Conservation (phyloP, 2,888 invertebrate genomes). For the Machimus atricapillus region DNA sequence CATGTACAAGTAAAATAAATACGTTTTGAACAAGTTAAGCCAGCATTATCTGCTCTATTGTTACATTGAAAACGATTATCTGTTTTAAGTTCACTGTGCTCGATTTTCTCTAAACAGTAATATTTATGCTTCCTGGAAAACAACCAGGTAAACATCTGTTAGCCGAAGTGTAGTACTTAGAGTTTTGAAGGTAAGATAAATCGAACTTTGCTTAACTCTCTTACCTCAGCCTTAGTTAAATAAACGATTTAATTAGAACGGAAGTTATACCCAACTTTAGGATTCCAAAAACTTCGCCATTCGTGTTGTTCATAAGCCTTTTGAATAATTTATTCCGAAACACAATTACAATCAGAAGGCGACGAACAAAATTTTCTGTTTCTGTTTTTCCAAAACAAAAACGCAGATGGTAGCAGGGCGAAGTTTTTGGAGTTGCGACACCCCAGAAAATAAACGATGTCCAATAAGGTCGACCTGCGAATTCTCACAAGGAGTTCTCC, state of each 20-base stretch:
- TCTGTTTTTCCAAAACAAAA: neutral
- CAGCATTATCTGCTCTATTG: neutral
- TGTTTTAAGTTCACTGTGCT: neutral
- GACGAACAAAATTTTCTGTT: neutral
- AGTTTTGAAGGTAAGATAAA: neutral
- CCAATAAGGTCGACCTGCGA: neutral
- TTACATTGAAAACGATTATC: neutral
- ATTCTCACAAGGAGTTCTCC: neutral
- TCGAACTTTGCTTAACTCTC: neutral
- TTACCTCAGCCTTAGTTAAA: neutral
- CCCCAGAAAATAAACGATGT: neutral
- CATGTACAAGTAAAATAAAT: neutral
- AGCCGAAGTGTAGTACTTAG: neutral
- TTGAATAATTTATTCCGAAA: neutral
- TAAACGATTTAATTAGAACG: neutral
- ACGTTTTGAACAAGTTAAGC: neutral
- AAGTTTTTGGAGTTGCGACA: neutral
- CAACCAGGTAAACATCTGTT: neutral
- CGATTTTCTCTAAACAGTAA: neutral
- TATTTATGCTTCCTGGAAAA: neutral
- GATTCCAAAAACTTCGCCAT: neutral
- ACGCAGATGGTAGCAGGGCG: neutral
- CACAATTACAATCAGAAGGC: neutral
- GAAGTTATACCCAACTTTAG: neutral
- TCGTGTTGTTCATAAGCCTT: neutral